Evolutionary conservation across 2,888 invertebrate species (phyloP), one percentile per base, ranked within the genome.

Genomic region (Acleris cristana): DNA sequence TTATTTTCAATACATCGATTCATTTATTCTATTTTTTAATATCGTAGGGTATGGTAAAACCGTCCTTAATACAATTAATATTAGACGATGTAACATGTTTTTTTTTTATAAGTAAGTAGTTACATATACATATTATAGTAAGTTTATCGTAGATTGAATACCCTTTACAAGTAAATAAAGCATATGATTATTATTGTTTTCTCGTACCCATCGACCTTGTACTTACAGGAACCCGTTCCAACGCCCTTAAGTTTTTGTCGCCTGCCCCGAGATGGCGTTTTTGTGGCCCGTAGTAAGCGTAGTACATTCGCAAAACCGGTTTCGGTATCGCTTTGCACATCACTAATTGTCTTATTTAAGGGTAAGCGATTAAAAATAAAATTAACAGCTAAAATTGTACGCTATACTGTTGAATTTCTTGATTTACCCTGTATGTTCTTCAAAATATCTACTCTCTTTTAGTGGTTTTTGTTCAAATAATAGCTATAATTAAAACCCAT

Each of bases 321-420:
- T 66, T 66, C 61, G 66, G 61, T 57, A 62, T 62, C 23, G 66
- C 61, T 66, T 66, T 66, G 61, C 56, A 18, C 66, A 66, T 62
- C 61, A 66, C 66, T 66, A 62, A 66, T 66, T 66, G 61, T 62
- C 61, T 62, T 60, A 65, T 65, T 65, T 65, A 65, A 65, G 65
- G 65, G 60, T 49, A 48, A 45, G 66, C 45, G 44, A 65, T 66
- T 62, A 57, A 44, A 60, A 34, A 18, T 8, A 8, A 48, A 48
- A 48, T 4, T 14, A 14, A 14, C 40, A 40, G 12, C 1, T 34
- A 3, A 12, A 34, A 12, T 1, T 12, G 12, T 12, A 34, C 34
- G 14, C 6, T 26, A 26, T 26, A 26, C 2, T 34, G 2, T 34
- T 34, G 4, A 34, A 34, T 34, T 30, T 30, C 7, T 30, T 26